phyloP scores from a whole-genome alignment of 1,140 invertebrate species.

The Lanistes nyassanus region DNA sequence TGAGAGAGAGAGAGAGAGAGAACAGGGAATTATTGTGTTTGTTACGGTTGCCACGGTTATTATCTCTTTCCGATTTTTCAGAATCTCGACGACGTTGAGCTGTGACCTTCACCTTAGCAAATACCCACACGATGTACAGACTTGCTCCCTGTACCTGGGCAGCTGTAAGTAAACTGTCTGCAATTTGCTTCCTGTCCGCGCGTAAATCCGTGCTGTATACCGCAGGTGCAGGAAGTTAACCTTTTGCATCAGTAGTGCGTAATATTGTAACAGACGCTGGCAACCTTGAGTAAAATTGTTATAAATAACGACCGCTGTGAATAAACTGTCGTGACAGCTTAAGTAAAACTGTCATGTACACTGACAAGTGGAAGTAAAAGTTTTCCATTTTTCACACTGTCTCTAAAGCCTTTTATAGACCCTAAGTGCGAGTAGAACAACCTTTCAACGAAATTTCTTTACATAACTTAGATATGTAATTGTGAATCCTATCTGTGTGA shows the following conservation, averaged over 20 bases:
- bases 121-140: conserved; percentile 95
- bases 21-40: too few species aligned
- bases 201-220: background rate
- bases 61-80: too few species aligned
- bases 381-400: too few species aligned
- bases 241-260: background rate
- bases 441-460: too few species aligned
- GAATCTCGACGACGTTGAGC: conserved; percentile 11
- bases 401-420: too few species aligned
- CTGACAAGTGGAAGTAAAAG: conserved; percentile 7
- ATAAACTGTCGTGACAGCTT: background rate
- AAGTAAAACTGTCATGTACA: background rate
- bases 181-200: too few species aligned
- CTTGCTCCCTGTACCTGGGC: conserved; percentile 88
- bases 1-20: too few species aligned
- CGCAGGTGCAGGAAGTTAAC: background rate
- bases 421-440: too few species aligned
- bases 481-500: too few species aligned
- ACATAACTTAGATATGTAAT: too few species aligned
- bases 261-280: background rate
- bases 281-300: background rate
- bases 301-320: background rate
- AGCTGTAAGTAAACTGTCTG: conserved; percentile 72
- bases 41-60: too few species aligned
- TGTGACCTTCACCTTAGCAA: conserved; percentile 96